These are phyloP conservation scores for Bombylius discolor DNA, from an alignment of 2,888 invertebrate species.

Conservation along the genomic window DNA sequence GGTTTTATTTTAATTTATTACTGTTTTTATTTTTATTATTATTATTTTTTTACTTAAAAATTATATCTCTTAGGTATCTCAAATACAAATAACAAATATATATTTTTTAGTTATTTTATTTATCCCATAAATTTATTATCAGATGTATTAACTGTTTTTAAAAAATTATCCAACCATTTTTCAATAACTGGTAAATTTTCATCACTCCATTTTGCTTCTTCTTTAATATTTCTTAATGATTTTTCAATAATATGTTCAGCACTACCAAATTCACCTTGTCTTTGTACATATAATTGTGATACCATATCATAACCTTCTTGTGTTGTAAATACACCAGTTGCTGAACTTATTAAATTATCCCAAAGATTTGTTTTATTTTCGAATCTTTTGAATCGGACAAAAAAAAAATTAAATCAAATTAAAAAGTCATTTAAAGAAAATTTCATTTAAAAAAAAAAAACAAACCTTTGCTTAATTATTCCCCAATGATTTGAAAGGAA, in stretches of 20 bases:
- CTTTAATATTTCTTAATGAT: conserved; percentile 56
- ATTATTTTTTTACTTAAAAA: not conserved
- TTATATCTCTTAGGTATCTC: too few relatives aligned
- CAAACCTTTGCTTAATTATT: conserved; percentile 48
- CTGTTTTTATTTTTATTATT: too few relatives aligned
- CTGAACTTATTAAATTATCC: conserved; percentile 61
- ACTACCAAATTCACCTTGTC: conserved; percentile 55
- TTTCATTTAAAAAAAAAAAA: not conserved
- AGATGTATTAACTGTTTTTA: conserved; percentile 25
- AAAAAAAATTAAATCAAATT: not conserved
- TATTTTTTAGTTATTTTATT: not conserved
- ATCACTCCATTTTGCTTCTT: conserved; percentile 63
- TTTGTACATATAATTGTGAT: conserved; percentile 47
- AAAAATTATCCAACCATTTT: conserved; percentile 51
- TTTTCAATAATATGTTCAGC: conserved; percentile 62
- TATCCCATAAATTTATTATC: conserved; percentile 27
- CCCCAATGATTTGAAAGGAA: conserved; percentile 61
- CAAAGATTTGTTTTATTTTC: conserved; percentile 57
- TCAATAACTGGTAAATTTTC: conserved; percentile 63
- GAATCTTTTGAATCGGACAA: conserved; percentile 39
- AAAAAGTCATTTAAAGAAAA: not conserved
- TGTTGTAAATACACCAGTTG: conserved; percentile 63
- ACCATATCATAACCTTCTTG: conserved; percentile 60
- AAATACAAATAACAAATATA: too few relatives aligned
- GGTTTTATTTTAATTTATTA: too few relatives aligned